Base-by-base conservation (phyloP, 2,113 vertebrate species). In the Rhabdornis inornatus region DNA sequence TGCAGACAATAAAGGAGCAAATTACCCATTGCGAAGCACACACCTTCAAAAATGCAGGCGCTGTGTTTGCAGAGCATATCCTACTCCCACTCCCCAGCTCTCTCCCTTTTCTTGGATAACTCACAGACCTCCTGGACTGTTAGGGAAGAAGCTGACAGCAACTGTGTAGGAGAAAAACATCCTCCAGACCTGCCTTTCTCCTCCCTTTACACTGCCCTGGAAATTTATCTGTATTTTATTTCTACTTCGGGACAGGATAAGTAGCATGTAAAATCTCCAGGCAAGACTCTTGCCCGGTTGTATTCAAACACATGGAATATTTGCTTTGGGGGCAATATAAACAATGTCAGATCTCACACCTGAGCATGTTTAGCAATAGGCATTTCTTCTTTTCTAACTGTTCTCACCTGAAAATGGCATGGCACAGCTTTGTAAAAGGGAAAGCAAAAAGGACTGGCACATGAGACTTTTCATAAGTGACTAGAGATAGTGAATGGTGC, bases 1-100 rank as follows among this genome's bases (percentile, higher is more conserved):
- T 90, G 94, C 96, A 95, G 95, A 94, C 91, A 97, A 96, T 95
- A 94, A 95, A 91, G 87, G 85, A 94, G 87, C 82, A 97, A 96
- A 97, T 95, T 95, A 88, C 66, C 93, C 93, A 93, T 77, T 90
- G 90, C 91, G 80, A 89, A 95, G 87, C 81, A 65, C 92, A 95
- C 95, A 95, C 96, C 96, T 96, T 91, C 84, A 79, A 39, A 95
- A 96, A 90, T 15, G 79, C 35, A 15, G 65, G 55, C 1, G 0
- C 66, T 47, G 66, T 84, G 87, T 83, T 80, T 91, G 87, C 94
- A 70, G 70, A 92, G 66, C 66, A 24, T n/a, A n/a, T 65, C 91
- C 76, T 52, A 5, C 61, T 82, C 83, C 89, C 40, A 25, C 52
- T 87, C 59, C 42, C 9, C 3, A 44, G 64, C n/a, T 9, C 88